Conservation (phyloP, 2,888 invertebrate genomes). For the Brenthis daphne region DNA sequence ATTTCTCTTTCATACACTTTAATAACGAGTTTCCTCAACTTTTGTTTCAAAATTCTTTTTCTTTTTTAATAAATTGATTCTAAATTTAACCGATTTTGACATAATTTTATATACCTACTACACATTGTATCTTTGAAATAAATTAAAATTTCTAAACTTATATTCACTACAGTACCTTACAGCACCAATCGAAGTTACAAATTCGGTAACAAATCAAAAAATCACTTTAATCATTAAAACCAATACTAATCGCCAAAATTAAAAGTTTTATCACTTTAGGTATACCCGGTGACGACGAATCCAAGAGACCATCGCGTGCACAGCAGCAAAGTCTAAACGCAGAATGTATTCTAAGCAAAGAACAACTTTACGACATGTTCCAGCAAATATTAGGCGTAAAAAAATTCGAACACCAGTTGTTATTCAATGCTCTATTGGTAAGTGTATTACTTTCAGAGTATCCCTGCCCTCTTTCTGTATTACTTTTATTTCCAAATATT, state of each 20-base stretch:
- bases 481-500: too few relatives aligned
- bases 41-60: conserved; percentile 5
- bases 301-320: conserved; percentile 92
- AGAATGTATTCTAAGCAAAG: conserved; percentile 97
- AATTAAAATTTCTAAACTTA: not conserved
- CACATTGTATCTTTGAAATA: not conserved
- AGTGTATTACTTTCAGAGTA: conserved; percentile 34
- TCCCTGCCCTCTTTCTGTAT: too few relatives aligned
- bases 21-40: conserved; percentile 2
- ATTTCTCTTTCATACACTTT: conserved; percentile 14
- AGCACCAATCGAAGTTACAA: conserved; percentile 4
- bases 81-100: not conserved
- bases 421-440: conserved; percentile 95
- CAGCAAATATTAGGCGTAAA: conserved; percentile 99
- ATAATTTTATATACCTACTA: not conserved
- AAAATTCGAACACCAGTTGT: conserved; percentile 99
- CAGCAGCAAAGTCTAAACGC: conserved; percentile 95
- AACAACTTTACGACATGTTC: conserved; percentile 99
- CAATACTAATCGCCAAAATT: not conserved
- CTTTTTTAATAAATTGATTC: conserved; percentile 6
- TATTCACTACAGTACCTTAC: not conserved
- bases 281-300: conserved; percentile 91
- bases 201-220: not conserved
- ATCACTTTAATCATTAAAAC: not conserved
- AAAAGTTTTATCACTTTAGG: conserved; percentile 49